Evolutionary conservation across 2,113 vertebrate genomes (phyloP).

Genomic region (Eretmochelys imbricata): DNA sequence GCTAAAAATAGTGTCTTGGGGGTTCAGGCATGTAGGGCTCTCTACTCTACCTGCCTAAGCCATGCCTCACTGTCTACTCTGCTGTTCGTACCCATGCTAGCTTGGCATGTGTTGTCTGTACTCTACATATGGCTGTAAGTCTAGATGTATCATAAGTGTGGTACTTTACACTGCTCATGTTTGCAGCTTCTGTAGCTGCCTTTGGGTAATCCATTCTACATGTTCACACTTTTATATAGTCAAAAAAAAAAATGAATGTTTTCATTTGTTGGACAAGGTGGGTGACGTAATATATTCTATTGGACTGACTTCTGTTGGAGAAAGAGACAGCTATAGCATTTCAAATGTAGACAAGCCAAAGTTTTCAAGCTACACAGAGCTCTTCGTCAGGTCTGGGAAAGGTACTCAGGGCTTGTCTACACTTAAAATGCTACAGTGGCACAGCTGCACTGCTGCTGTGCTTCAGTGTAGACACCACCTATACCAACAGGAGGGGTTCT

Average conservation of each 20-base stretch:
- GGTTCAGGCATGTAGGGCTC: background rate
- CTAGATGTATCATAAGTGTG: background rate
- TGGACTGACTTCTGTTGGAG: background rate
- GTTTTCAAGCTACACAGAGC: background rate
- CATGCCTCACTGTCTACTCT: background rate
- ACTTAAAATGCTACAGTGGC: background rate
- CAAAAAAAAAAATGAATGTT: background rate
- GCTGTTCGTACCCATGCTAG: background rate
- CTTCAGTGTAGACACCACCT: background rate
- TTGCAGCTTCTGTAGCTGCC: background rate
- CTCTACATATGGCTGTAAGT: background rate
- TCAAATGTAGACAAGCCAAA: background rate
- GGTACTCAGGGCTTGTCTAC: no score
- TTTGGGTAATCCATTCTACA: background rate
- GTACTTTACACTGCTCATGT: background rate
- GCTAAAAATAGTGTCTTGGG: background rate
- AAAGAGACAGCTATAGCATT: background rate
- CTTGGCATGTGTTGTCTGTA: background rate
- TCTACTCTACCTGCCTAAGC: background rate
- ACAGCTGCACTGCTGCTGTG: background rate
- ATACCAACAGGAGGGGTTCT: no score
- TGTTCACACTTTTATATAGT: rapidly evolving
- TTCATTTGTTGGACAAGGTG: background rate
- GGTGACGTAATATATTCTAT: background rate
- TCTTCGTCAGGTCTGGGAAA: background rate